These are phyloP conservation scores for Onychomys torridus DNA, from an alignment of 2,797 vertebrate species.

Conservation along the genomic window DNA sequence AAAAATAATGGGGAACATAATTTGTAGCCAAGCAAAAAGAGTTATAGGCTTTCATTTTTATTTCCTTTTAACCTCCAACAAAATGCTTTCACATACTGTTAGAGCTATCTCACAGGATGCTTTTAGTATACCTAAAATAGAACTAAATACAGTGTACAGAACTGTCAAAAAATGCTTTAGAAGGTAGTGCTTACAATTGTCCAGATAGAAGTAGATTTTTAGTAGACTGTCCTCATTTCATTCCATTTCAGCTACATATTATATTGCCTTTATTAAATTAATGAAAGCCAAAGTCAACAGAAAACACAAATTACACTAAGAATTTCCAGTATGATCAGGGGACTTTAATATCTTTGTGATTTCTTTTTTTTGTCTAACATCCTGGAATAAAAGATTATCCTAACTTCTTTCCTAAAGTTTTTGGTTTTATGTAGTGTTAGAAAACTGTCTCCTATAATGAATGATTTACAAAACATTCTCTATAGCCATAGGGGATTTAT, in stretches of 20 bases:
- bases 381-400: constrained; percentile 30
- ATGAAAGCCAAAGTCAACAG: not conserved
- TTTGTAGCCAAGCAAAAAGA: not conserved
- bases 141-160: not conserved
- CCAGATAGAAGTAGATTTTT: not conserved
- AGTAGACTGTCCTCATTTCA: not conserved
- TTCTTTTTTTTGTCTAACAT: constrained; percentile 44
- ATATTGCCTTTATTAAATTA: not conserved
- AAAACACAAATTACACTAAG: not conserved
- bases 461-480: not conserved
- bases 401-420: constrained; percentile 20
- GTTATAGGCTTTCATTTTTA: not conserved
- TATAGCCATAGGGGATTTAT: not conserved
- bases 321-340: constrained; percentile 27
- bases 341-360: not conserved
- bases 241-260: not conserved
- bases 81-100: not conserved
- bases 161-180: not conserved
- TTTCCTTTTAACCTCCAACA: not conserved
- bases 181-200: not conserved
- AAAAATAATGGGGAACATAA: not conserved
- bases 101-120: not conserved
- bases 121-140: not conserved
- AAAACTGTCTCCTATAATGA: not conserved
- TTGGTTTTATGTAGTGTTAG: not conserved